Base-by-base conservation (phyloP, 1,140 invertebrate genomes). In the Drosophila micromelanica region DNA sequence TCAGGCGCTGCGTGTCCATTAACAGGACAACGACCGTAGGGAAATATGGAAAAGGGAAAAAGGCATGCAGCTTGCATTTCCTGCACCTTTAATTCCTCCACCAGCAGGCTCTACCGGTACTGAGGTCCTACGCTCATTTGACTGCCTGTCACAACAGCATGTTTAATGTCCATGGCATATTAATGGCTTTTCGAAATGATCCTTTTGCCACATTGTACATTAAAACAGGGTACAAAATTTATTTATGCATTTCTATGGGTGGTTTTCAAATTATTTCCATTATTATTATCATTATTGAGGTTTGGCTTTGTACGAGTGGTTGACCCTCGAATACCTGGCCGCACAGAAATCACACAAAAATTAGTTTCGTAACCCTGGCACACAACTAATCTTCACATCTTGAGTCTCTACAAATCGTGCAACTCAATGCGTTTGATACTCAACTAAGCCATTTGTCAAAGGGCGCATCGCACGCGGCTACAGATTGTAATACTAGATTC, bases 161-260 rank as follows among this genome's bases (percentile, higher is more conserved):
- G 77, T 77, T 77, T 85, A 85, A 85, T 85, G 81, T 65, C 62
- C 45, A 27, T 52, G 63, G 78, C 46, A 68, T 80, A 84, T 87
- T 89, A 87, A 87, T 87, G 84, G 84, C 68, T 80, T 89, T 87
- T 77, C 84, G 69, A 89, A 79, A 87, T 89, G 87, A 87, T 87
- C 82, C 84, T 89, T 87, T 87, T 79, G 76, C 79, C 84, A 87
- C 84, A 84, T 87, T 84, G 72, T 80, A 42, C 37, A 45, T 20
- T 43, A 46, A 46, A 54, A 43, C 23, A 13, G 59, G 48, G n/a
- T 6, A 32, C 23, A 43, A 65, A 70, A 86, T 78, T 78, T 81
- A 87, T 78, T 54, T 79, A 89, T 86, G 65, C 62, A 65, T 42
- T 54, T 68, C 61, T 63, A 51, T 74, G 42, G 62, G 43, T 49